phyloP scores from a whole-genome alignment of 2,888 invertebrate species.

The Neoscelio sp. region DNA sequence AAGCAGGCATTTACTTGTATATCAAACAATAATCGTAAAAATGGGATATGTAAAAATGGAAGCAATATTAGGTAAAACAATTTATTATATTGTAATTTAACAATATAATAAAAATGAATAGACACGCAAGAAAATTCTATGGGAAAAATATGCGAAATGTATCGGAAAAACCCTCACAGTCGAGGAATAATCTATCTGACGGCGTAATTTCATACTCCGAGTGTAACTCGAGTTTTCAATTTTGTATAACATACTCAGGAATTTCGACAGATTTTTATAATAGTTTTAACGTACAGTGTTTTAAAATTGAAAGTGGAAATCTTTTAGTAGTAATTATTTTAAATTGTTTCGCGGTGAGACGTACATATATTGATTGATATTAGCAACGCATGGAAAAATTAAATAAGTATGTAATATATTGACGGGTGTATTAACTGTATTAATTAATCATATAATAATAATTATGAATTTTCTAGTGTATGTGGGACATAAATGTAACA shows the following conservation, averaged over 20 bases:
- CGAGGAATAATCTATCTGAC: conserved; percentile 18
- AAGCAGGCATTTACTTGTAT: conserved; percentile 8
- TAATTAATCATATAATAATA: too few relatives aligned
- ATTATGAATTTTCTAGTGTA: too few relatives aligned
- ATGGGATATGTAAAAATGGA: conserved; percentile 12
- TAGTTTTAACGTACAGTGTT: neutral
- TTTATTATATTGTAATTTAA: neutral
- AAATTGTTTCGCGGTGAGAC: neutral
- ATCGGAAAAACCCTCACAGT: conserved; percentile 16
- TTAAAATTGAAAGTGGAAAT: neutral
- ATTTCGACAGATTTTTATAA: conserved; percentile 22
- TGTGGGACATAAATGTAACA: too few relatives aligned
- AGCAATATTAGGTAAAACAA: neutral
- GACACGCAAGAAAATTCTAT: neutral
- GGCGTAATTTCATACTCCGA: conserved; percentile 18
- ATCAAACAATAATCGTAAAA: conserved; percentile 6
- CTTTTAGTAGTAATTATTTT: conserved; percentile 9
- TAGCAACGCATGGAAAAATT: too few relatives aligned
- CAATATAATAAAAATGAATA: conserved; percentile 7
- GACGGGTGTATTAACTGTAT: too few relatives aligned
- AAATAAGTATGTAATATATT: too few relatives aligned
- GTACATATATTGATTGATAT: too few relatives aligned
- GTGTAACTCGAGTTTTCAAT: conserved; percentile 9
- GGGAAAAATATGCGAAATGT: neutral
- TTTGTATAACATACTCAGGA: conserved; percentile 18